These are phyloP conservation scores for Sebastes hubbsi DNA, from an alignment of 2,797 vertebrate species.

Conservation along the genomic window DNA sequence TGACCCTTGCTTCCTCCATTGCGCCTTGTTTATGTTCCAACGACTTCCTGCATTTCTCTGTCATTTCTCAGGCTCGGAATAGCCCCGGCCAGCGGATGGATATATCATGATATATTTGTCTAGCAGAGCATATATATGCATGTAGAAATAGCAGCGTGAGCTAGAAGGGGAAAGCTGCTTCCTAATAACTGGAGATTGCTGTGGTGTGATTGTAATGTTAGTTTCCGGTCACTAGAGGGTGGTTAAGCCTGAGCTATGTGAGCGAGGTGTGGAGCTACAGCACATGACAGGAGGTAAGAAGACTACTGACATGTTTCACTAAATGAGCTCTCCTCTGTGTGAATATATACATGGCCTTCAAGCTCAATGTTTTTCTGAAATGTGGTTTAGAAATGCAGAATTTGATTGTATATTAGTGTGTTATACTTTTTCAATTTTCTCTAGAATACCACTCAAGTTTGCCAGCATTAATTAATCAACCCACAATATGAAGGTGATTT, in stretches of 20 bases:
- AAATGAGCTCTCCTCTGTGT: background rate
- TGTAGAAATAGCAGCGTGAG: slow-evolving; percentile 16
- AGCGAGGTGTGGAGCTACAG: slow-evolving; percentile 14
- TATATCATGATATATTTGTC: slow-evolving; percentile 64
- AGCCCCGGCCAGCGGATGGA: slow-evolving; percentile 38
- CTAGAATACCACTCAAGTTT: background rate
- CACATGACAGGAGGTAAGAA: slow-evolving; percentile 57
- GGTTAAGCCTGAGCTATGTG: slow-evolving; percentile 66
- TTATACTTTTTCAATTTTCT: background rate
- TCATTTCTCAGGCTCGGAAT: slow-evolving; percentile 73
- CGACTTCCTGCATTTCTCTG: slow-evolving; percentile 82
- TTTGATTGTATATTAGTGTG: background rate
- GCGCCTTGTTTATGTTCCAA: slow-evolving; percentile 80
- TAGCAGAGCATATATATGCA: slow-evolving; percentile 2
- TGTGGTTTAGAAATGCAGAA: background rate
- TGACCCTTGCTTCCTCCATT: slow-evolving; percentile 84
- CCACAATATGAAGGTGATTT: background rate
- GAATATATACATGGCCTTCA: background rate
- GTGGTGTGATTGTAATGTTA: slow-evolving; percentile 39
- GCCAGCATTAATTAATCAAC: background rate
- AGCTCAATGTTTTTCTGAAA: background rate
- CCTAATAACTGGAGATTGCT: slow-evolving; percentile 1
- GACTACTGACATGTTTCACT: slow-evolving; percentile 20
- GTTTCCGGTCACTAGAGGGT: slow-evolving; percentile 76
- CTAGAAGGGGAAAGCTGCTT: slow-evolving; percentile 31